A percentile compares a stretch with the other conserved stretches of the same genome.
phyloP scores from a whole-genome alignment of 2,888 invertebrate genomes.

The Incurvaria masculella region DNA sequence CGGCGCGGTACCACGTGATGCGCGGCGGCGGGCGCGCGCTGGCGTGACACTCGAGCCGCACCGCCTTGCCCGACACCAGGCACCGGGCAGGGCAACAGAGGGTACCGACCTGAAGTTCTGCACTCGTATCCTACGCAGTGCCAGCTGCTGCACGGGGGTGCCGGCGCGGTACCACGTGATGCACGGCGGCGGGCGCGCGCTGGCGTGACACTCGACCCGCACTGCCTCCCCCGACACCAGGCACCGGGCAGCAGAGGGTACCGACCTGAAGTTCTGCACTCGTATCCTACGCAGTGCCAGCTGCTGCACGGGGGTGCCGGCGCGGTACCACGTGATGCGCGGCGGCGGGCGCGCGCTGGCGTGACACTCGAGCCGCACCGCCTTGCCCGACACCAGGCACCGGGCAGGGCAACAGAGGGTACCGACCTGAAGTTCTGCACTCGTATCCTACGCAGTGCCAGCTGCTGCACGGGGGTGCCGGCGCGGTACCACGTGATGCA shows the following conservation, averaged over 20 bases:
- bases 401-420: conserved; percentile 4
- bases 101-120: conserved; percentile 54
- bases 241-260: conserved; percentile 40
- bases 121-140: conserved; percentile 57
- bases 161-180: conserved; percentile 82
- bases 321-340: background rate
- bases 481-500: conserved; percentile 68
- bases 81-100: conserved; percentile 6
- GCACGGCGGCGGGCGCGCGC: conserved; percentile 75
- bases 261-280: conserved; percentile 45
- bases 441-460: conserved; percentile 27
- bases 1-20: conserved; percentile 68
- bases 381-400: conserved; percentile 25
- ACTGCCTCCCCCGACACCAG: conserved; percentile 52
- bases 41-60: conserved; percentile 61
- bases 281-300: background rate
- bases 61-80: conserved; percentile 26
- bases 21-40: conserved; percentile 65
- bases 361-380: conserved; percentile 44
- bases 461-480: conserved; percentile 43
- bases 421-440: conserved; percentile 40
- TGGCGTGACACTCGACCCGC: conserved; percentile 70
- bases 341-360: background rate
- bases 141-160: conserved; percentile 59
- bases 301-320: background rate